Evolutionary conservation across 1,140 invertebrate genomes (phyloP).

Genomic region (Camponotus vicinus): DNA sequence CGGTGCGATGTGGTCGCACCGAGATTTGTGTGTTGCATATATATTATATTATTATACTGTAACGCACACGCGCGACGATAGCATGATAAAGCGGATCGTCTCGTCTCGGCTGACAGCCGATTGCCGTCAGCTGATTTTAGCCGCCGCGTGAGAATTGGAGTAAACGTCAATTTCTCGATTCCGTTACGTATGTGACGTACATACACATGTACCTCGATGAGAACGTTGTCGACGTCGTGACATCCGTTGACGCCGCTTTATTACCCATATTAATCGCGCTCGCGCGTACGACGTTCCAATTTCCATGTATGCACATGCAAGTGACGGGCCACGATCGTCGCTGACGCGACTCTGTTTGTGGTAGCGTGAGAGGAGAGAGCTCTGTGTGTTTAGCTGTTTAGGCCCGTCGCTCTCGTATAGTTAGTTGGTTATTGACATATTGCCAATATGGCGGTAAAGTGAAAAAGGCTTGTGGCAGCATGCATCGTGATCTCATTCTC

Average conservation of each 20-base stretch:
- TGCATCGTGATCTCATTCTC: conserved; percentile 53
- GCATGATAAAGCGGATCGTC: background rate
- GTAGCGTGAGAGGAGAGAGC: background rate
- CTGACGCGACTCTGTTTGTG: background rate
- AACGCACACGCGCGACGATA: background rate
- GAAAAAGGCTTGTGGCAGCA: conserved; percentile 52
- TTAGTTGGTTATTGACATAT: conserved; percentile 70
- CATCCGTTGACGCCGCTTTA: conserved; percentile 27
- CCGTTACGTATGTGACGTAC: background rate
- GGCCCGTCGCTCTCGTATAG: background rate
- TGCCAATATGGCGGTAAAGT: conserved; percentile 73
- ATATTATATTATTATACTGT: background rate
- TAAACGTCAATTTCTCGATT: background rate
- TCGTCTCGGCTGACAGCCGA: background rate
- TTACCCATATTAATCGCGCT: conserved; percentile 28
- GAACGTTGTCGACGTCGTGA: background rate
- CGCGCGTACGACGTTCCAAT: conserved; percentile 10
- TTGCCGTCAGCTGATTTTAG: conserved; percentile 10
- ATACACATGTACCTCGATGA: background rate
- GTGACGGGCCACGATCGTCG: background rate
- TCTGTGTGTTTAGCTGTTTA: background rate
- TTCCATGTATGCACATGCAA: conserved; percentile 30
- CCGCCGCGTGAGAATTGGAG: background rate
- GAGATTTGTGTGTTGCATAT: too few species aligned
- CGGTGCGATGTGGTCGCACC: background rate